These are phyloP conservation scores for Chrysoperla carnea DNA, from an alignment of 1,140 invertebrate genomes.

Conservation along the genomic window DNA sequence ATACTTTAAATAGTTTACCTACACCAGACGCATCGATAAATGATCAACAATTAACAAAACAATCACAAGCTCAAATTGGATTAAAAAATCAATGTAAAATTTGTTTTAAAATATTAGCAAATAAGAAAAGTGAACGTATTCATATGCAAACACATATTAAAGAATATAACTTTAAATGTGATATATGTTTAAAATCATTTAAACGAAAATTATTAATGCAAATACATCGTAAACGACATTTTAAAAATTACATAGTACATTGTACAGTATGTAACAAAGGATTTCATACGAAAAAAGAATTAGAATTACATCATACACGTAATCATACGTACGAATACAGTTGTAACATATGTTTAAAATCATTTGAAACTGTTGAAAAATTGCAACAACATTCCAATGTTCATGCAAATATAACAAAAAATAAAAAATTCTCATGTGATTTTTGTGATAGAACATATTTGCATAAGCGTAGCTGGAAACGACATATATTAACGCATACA, in stretches of 20 bases:
- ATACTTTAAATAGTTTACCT: no score
- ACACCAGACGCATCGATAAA: no score
- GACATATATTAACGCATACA: conserved; percentile 16
- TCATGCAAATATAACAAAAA: conserved; percentile 3
- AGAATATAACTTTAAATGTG: conserved; percentile 30
- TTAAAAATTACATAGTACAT: conserved; percentile 24
- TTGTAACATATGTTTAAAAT: background rate
- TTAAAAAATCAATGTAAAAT: background rate
- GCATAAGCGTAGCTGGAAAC: conserved; percentile 9
- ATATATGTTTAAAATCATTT: conserved; percentile 27
- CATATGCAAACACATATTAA: background rate
- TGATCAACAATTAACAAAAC: no score
- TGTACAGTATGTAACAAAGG: conserved; percentile 19
- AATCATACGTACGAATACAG: background rate
- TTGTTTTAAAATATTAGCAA: background rate
- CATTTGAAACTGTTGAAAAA: background rate
- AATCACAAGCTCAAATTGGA: no score
- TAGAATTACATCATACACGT: background rate
- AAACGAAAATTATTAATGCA: background rate
- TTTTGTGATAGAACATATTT: conserved; percentile 13
- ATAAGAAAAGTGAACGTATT: background rate
- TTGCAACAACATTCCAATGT: background rate
- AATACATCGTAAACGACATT: conserved; percentile 15
- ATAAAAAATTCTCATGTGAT: background rate
- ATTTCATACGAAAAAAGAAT: background rate